Evolutionary conservation across 2,888 invertebrate species (phyloP), one percentile per base, ranked within the genome.

Genomic region (Ommatoiulus sabulosus): DNA sequence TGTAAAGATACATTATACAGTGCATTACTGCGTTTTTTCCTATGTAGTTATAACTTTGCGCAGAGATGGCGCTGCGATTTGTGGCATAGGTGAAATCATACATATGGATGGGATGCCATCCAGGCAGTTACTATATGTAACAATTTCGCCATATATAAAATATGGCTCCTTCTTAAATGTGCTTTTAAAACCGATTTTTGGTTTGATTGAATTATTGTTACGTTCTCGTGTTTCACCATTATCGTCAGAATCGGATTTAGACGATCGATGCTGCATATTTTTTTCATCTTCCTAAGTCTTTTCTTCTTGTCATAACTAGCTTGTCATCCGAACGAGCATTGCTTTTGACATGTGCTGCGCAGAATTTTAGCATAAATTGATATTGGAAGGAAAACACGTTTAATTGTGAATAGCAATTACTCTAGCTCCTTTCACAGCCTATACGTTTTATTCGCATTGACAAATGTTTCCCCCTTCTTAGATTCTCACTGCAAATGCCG

Each of bases 371-470:
- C 72, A 10, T 72, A 24, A 20, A 72, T 24, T 72, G 24, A n/a
- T 24, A 72, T 72, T 24, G 72, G 24, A 72, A 10, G 72, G 72
- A 72, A 72, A 72, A 72, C 24, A 72, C 24, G 24, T 72, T 72
- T 72, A 63, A 72, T 72, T 24, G 72, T 72, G 72, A 72, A 72
- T 72, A 72, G 72, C 72, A 72, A 72, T 72, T 72, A 72, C 24
- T 72, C 24, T n/a, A n/a, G n/a, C n/a, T 24, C 24, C 24, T 72
- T 72, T 72, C 72, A 72, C 7, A 20, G 24, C n/a, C 24, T 72
- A 35, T 35, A 20, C 63, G 63, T 63, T 63, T 63, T 63, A 63
- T 63, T 63, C 63, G 63, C 24, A 72, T 63, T 72, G 72, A 72
- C 24, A 72, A 72, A 72, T 24, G 72, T 24, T 24, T 72, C 24